Conservation (phyloP, 35 echinoderm and acorn worm species). For the Amphiura filiformis region DNA sequence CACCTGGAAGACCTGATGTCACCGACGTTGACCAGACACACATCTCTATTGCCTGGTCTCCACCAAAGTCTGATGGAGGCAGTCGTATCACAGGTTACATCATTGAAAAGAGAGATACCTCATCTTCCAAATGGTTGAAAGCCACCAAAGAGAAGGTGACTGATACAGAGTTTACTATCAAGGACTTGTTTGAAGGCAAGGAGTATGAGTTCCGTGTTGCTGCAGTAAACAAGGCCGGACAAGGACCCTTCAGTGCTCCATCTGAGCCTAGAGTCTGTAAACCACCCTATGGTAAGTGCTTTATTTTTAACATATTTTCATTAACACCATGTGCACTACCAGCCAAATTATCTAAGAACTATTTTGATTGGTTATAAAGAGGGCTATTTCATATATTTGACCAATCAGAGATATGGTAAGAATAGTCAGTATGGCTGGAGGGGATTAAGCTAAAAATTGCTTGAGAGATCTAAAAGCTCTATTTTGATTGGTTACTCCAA, state of each 20-base stretch:
- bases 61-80: slow-evolving; percentile 70
- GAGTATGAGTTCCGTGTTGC: slow-evolving; percentile 71
- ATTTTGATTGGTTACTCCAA: no score
- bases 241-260: slow-evolving; percentile 71
- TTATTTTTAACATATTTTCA: neutral
- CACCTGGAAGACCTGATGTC: slow-evolving; percentile 53
- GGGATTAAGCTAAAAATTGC: no score
- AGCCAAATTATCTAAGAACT: no score
- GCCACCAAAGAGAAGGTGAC: slow-evolving; percentile 62
- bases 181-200: slow-evolving; percentile 50
- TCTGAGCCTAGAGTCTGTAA: slow-evolving; percentile 54
- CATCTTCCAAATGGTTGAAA: slow-evolving; percentile 73
- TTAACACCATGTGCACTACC: neutral
- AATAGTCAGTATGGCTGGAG: no score
- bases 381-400: no score
- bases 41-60: slow-evolving; percentile 75
- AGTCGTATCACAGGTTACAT: slow-evolving; percentile 80
- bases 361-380: no score
- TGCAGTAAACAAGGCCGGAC: slow-evolving; percentile 75
- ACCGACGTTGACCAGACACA: slow-evolving; percentile 50
- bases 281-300: slow-evolving; percentile 62
- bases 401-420: no score
- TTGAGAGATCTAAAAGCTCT: no score
- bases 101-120: slow-evolving; percentile 81
- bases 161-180: slow-evolving; percentile 76